phyloP scores from a whole-genome alignment of 1,140 invertebrate species.

The Orchestia grillus region DNA sequence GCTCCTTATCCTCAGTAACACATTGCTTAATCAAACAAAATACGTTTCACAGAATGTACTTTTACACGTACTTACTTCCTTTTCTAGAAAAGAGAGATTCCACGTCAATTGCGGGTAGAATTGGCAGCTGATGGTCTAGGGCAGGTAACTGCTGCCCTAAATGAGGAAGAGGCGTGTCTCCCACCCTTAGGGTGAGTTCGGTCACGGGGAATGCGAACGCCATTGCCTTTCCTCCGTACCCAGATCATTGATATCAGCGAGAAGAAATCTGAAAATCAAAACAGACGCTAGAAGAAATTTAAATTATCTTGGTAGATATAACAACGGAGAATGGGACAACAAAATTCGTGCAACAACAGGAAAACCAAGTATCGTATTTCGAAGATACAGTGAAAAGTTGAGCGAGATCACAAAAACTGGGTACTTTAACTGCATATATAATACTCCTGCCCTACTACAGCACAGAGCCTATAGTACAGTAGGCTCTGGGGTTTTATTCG shows the following conservation, averaged over 20 bases:
- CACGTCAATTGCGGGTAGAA: not conserved
- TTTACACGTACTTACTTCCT: not conserved
- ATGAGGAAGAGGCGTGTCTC: not conserved
- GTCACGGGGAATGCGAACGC: conserved; percentile 17
- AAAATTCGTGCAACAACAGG: not conserved
- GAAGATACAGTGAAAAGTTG: not conserved
- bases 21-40: no score
- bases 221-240: not conserved
- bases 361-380: not conserved
- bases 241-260: not conserved
- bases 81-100: not conserved
- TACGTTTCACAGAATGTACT: no score
- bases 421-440: no score
- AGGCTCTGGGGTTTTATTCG: no score
- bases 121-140: not conserved
- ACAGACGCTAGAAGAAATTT: no score
- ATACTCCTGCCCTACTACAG: no score
- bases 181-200: conserved; percentile 26
- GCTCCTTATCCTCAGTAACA: no score
- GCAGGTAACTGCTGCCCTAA: not conserved
- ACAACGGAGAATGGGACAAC: not conserved
- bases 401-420: not conserved
- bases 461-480: no score
- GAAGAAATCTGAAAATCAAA: not conserved
- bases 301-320: not conserved